Evolutionary conservation across 2,888 invertebrate species (phyloP).

Genomic region (Clitarchus hookeri): DNA sequence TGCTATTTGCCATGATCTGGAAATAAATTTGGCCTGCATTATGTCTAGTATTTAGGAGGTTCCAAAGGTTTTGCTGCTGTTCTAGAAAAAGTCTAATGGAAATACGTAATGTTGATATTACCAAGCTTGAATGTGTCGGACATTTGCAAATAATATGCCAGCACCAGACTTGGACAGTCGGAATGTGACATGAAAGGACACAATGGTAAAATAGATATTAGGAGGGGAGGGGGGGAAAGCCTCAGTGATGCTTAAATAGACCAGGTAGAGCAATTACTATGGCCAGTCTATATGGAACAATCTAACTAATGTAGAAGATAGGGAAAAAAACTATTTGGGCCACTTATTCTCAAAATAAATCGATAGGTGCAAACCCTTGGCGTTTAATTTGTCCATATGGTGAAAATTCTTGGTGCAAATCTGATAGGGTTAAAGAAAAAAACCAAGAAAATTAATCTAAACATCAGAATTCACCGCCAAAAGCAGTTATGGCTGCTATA

Average conservation of each 20-base stretch:
- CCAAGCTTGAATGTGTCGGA: slow-evolving; percentile 28
- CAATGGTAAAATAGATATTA: slow-evolving; percentile 32
- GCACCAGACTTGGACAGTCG: slow-evolving; percentile 19
- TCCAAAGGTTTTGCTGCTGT: slow-evolving; percentile 4
- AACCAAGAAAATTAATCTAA: background rate
- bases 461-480: slow-evolving; percentile 36
- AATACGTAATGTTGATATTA: background rate
- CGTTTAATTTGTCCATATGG: slow-evolving; percentile 34
- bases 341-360: slow-evolving; percentile 35
- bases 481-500: slow-evolving; percentile 35
- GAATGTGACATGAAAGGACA: background rate
- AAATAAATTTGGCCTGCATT: background rate
- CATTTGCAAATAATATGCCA: slow-evolving; percentile 28
- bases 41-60: background rate
- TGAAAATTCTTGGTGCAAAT: slow-evolving; percentile 12
- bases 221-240: background rate
- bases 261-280: slow-evolving; percentile 29
- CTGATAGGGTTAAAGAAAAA: background rate
- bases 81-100: background rate
- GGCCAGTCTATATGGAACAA: slow-evolving; percentile 33
- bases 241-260: slow-evolving; percentile 25
- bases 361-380: slow-evolving; percentile 33
- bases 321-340: slow-evolving; percentile 36
- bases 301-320: slow-evolving; percentile 25
- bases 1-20: background rate